These are phyloP conservation scores for Mamestra configurata DNA, from an alignment of 1,140 invertebrate genomes.

Conservation along the genomic window DNA sequence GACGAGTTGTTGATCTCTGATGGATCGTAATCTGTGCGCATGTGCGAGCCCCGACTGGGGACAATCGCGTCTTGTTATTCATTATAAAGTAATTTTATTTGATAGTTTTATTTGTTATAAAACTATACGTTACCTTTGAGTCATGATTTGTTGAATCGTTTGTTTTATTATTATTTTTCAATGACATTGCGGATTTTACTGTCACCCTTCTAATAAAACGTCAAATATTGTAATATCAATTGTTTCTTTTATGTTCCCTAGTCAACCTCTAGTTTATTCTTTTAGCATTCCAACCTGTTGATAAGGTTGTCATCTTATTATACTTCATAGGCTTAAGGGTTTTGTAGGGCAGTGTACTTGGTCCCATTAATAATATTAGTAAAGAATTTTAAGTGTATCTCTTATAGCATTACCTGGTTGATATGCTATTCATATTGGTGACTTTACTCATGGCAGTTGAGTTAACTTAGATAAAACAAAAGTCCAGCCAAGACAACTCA, in stretches of 20 bases:
- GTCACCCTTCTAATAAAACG: constrained; percentile 87
- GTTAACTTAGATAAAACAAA: background rate
- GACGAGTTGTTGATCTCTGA: constrained; percentile 50
- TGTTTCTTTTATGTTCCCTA: constrained; percentile 70
- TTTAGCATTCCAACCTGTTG: no score
- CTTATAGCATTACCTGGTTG: no score
- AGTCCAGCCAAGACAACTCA: no score
- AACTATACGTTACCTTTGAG: constrained; percentile 87
- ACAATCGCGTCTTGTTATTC: constrained; percentile 73
- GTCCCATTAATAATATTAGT: no score
- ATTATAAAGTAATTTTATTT: constrained; percentile 82
- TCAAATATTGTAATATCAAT: constrained; percentile 82
- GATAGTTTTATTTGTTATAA: constrained; percentile 85
- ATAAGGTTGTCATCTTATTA: no score
- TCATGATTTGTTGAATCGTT: constrained; percentile 87
- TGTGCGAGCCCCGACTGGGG: background rate
- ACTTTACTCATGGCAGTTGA: no score
- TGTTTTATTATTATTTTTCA: constrained; percentile 86
- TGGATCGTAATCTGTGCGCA: constrained; percentile 47
- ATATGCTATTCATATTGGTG: no score
- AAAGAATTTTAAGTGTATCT: no score
- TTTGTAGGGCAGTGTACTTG: no score
- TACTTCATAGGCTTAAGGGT: no score
- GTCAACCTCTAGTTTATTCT: background rate
- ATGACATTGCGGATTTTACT: constrained; percentile 85